phyloP scores from a whole-genome alignment of 2,888 invertebrate genomes.

The Eupithecia insigniata region DNA sequence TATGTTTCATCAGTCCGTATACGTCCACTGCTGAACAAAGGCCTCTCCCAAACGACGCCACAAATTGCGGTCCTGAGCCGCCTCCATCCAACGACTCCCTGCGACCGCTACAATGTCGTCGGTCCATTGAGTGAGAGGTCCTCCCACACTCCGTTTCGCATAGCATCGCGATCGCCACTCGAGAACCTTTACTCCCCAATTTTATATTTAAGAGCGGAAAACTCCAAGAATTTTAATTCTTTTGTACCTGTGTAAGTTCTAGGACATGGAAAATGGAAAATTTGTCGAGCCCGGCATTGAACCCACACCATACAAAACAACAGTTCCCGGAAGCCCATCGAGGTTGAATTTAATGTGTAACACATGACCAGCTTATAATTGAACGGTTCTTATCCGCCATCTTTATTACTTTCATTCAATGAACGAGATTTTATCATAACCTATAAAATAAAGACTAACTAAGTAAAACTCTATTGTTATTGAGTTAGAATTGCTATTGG shows the following conservation, averaged over 20 bases:
- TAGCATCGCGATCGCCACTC: no score
- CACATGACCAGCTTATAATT: conserved; percentile 71
- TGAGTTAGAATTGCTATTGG: neutral
- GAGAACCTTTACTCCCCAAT: no score
- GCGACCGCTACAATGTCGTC: no score
- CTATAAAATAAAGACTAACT: neutral
- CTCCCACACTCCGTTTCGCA: no score
- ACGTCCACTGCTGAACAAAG: no score
- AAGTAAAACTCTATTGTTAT: conserved; percentile 33
- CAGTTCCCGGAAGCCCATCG: conserved; percentile 59
- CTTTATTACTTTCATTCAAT: conserved; percentile 46
- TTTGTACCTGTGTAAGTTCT: neutral
- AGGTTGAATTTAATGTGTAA: conserved; percentile 60
- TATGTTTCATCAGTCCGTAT: no score
- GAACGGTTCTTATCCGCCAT: conserved; percentile 50
- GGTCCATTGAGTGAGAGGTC: no score
- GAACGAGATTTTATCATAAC: conserved; percentile 34
- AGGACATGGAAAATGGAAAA: neutral
- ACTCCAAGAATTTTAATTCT: no score
- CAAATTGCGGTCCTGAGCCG: no score
- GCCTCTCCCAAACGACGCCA: no score
- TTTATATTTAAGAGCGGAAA: no score
- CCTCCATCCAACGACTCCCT: no score
- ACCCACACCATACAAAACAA: conserved; percentile 7
- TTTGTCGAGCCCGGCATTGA: conserved; percentile 15